Percentiles rank a stretch among this genome's conserved stretches.
Evolutionary conservation across 2,113 vertebrate species (phyloP).

Genomic region (Echinops telfairi): DNA sequence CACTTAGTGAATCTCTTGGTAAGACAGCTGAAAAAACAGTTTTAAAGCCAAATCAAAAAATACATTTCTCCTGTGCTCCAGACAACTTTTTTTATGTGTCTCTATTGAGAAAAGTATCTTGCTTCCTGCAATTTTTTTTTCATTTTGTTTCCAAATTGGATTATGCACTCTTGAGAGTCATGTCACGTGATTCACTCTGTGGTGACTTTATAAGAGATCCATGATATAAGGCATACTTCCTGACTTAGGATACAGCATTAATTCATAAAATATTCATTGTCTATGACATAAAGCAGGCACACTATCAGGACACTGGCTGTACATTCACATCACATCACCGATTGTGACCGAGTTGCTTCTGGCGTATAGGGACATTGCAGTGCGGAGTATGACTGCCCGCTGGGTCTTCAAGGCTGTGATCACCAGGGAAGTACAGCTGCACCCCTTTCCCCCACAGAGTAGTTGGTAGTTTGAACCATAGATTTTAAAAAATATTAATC

Average conservation of each 20-base stretch:
- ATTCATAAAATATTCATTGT: neutral
- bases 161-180: neutral
- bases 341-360: neutral
- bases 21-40: neutral
- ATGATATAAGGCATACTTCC: neutral
- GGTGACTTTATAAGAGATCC: neutral
- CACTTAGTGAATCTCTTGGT: neutral
- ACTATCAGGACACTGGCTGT: neutral
- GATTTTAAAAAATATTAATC: too few relatives aligned
- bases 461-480: neutral
- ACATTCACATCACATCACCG: neutral
- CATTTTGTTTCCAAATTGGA: neutral
- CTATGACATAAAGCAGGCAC: neutral
- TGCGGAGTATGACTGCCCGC: neutral
- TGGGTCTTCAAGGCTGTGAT: neutral
- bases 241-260: neutral
- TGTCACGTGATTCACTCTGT: neutral
- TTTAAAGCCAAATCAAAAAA: neutral
- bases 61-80: neutral
- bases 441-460: neutral
- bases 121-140: neutral
- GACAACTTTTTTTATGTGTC: neutral
- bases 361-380: neutral
- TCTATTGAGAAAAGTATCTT: constrained; percentile 2
- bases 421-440: neutral